Conservation (phyloP, 2,797 vertebrate genomes). For the Girardinus metallicus region DNA sequence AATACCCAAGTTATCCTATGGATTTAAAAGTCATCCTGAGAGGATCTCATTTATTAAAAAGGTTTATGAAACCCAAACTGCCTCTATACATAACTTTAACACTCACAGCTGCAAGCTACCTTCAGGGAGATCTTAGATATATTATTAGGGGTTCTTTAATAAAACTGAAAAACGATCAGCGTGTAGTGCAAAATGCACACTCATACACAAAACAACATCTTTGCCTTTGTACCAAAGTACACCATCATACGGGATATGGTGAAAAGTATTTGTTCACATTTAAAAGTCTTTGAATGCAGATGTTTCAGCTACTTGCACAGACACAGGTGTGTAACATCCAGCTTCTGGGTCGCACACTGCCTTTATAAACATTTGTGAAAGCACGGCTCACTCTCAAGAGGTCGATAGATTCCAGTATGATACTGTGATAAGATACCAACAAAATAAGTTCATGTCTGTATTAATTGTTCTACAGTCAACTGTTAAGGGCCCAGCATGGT, state of each 20-base stretch:
- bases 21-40: too few species aligned
- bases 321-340: too few species aligned
- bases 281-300: too few species aligned
- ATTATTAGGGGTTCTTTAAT: background rate
- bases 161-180: background rate
- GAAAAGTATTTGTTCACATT: too few species aligned
- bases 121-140: background rate
- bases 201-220: background rate
- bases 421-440: too few species aligned
- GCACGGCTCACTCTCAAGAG: too few species aligned
- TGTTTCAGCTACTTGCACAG: too few species aligned
- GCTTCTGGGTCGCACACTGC: too few species aligned
- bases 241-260: background rate
- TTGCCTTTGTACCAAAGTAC: background rate
- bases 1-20: background rate
- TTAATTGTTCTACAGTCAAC: too few species aligned
- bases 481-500: background rate
- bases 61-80: background rate
- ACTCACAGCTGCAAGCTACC: background rate
- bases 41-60: background rate
- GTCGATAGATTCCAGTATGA: too few species aligned
- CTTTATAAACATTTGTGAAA: too few species aligned
- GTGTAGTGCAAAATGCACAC: background rate
- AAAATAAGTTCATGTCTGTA: too few species aligned
- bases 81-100: background rate